phyloP scores from a whole-genome alignment of 2,113 vertebrate species.

The Tinamus guttatus region DNA sequence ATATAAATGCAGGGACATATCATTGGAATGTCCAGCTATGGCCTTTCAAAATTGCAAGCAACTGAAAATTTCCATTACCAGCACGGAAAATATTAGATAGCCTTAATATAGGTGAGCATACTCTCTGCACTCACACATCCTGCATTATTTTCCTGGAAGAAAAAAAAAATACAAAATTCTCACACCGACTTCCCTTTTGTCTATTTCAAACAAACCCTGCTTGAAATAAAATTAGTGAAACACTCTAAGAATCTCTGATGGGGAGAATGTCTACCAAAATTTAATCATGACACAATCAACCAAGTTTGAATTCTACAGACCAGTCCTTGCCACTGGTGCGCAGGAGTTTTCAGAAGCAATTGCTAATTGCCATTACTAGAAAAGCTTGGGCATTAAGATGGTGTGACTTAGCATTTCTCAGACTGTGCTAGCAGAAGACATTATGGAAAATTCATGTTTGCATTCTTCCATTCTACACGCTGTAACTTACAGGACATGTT shows the following conservation, averaged over 20 bases:
- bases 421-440: background rate
- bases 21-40: background rate
- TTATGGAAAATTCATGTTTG: background rate
- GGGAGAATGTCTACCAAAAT: background rate
- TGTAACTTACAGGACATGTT: background rate
- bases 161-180: background rate
- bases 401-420: background rate
- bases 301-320: background rate
- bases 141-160: background rate
- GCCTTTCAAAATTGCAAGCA: background rate
- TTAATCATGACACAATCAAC: background rate
- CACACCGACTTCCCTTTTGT: background rate
- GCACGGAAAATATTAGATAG: background rate
- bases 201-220: background rate
- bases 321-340: background rate
- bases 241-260: background rate
- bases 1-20: background rate
- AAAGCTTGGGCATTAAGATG: background rate
- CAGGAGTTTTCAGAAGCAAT: background rate
- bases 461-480: background rate
- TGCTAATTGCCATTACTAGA: background rate
- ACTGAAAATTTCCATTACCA: slow-evolving; percentile 10
- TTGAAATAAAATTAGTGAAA: background rate
- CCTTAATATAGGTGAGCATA: background rate
- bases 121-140: slow-evolving; percentile 15